Evolutionary conservation across 2,888 invertebrate species (phyloP).

Genomic region (Patella ulyssiponensis): DNA sequence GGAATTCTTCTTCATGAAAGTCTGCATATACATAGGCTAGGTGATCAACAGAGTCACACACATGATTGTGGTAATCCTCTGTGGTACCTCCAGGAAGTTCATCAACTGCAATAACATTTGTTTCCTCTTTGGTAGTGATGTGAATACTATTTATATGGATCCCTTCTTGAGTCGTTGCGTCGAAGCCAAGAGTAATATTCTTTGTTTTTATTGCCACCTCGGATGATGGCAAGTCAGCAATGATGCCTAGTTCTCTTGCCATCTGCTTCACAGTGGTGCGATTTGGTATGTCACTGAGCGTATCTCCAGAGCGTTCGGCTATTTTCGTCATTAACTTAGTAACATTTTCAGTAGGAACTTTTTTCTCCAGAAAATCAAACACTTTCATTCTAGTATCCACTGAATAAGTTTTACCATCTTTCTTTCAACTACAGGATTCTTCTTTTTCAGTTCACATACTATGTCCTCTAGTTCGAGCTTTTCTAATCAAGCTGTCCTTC

Average conservation of each 20-base stretch:
- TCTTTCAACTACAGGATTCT: background rate
- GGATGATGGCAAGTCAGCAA: constrained; percentile 24
- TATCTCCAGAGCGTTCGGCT: background rate
- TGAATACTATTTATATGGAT: constrained; percentile 36
- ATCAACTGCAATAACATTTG: constrained; percentile 28
- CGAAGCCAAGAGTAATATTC: constrained; percentile 34
- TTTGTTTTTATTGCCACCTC: constrained; percentile 21
- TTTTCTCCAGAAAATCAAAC: background rate
- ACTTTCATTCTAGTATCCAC: background rate
- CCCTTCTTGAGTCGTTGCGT: constrained; percentile 37
- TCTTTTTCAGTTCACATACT: background rate
- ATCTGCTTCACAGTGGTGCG: constrained; percentile 19
- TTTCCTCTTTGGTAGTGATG: constrained; percentile 27
- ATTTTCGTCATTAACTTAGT: background rate
- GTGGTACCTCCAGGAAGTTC: constrained; percentile 35
- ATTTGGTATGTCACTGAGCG: background rate
- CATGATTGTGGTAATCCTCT: constrained; percentile 32
- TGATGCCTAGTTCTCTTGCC: constrained; percentile 5
- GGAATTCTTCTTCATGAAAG: constrained; percentile 22
- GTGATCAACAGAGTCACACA: constrained; percentile 21
- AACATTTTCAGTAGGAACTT: background rate
- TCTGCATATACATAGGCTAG: constrained; percentile 21
- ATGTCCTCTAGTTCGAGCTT: background rate
- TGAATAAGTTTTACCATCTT: background rate
- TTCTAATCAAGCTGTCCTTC: background rate